Conservation (phyloP, 53 echinoderm and acorn worm species). For the Crossaster papposus region DNA sequence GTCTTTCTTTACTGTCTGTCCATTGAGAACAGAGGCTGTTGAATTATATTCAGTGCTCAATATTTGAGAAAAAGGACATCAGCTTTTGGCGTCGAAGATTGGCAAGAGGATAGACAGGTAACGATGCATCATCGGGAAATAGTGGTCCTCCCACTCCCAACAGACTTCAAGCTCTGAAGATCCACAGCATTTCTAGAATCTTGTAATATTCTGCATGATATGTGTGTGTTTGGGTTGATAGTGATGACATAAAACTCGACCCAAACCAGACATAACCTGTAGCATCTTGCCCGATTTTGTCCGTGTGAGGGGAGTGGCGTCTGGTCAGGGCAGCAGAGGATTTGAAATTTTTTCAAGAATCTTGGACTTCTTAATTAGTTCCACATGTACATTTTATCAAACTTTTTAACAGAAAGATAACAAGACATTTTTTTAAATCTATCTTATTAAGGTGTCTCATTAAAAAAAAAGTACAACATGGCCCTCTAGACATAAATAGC, state of each 20-base stretch:
- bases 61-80: not conserved
- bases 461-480: too few species aligned
- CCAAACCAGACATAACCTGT: conserved; percentile 62
- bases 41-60: not conserved
- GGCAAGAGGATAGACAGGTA: not conserved
- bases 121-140: not conserved
- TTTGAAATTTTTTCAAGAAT: too few species aligned
- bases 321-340: too few species aligned
- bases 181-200: not conserved
- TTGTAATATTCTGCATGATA: conserved; percentile 62
- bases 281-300: conserved; percentile 12
- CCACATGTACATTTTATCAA: too few species aligned
- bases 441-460: too few species aligned
- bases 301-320: not conserved
- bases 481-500: too few species aligned
- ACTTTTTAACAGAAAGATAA: too few species aligned
- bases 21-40: not conserved
- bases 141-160: not conserved
- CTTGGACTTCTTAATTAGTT: too few species aligned
- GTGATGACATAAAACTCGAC: conserved; percentile 50
- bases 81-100: not conserved
- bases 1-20: too few species aligned
- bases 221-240: conserved; percentile 73
- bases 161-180: not conserved
- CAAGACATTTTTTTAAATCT: too few species aligned